Evolutionary conservation across 2,113 vertebrate genomes (phyloP).

Genomic region (Bucco capensis): DNA sequence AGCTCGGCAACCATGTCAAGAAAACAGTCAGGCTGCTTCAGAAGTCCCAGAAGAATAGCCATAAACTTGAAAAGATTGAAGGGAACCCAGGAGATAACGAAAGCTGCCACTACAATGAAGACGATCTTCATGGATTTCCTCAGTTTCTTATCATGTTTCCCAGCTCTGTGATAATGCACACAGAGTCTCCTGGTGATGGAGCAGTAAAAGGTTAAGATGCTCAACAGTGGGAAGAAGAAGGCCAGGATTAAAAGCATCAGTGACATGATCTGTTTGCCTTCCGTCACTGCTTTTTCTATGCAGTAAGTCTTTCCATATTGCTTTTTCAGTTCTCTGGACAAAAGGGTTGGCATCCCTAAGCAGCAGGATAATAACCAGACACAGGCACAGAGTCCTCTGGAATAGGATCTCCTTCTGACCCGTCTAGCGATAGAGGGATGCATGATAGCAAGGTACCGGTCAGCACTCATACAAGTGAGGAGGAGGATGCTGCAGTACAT

Average conservation of each 20-base stretch:
- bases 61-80: slow-evolving; percentile 76
- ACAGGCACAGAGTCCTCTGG: slow-evolving; percentile 32
- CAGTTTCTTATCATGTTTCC: slow-evolving; percentile 73
- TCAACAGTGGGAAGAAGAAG: slow-evolving; percentile 74
- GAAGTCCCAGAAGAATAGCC: slow-evolving; percentile 45
- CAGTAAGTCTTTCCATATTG: slow-evolving; percentile 62
- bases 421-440: slow-evolving; percentile 21
- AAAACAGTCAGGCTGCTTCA: slow-evolving; percentile 18
- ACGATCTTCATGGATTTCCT: slow-evolving; percentile 75
- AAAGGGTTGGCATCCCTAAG: slow-evolving; percentile 70
- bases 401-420: slow-evolving; percentile 60
- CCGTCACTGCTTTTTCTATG: slow-evolving; percentile 20
- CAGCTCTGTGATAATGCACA: slow-evolving; percentile 63
- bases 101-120: slow-evolving; percentile 68
- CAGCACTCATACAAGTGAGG: slow-evolving; percentile 75
- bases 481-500: slow-evolving; percentile 78
- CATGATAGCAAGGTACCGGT: slow-evolving; percentile 76
- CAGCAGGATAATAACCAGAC: slow-evolving; percentile 74
- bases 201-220: slow-evolving; percentile 75
- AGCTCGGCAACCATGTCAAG: background rate
- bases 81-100: slow-evolving; percentile 78
- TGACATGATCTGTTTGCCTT: background rate
- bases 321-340: slow-evolving; percentile 62
- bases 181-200: slow-evolving; percentile 73
- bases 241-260: slow-evolving; percentile 65